These are phyloP conservation scores for Calameuta idolon DNA, from an alignment of 2,888 invertebrate species.

Conservation along the genomic window DNA sequence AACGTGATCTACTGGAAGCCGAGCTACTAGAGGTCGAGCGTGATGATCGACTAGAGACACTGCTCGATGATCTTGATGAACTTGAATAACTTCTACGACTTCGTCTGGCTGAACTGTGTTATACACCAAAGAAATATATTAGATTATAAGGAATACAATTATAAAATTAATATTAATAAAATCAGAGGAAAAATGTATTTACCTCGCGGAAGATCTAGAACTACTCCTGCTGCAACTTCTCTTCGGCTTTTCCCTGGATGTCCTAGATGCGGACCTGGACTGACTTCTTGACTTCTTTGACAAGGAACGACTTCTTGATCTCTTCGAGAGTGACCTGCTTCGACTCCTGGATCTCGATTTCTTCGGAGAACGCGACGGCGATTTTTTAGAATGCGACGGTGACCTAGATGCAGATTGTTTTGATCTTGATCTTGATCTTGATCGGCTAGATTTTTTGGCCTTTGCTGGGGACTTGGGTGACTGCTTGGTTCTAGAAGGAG, in stretches of 20 bases:
- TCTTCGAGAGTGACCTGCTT: slow-evolving; percentile 39
- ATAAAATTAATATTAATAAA: background rate
- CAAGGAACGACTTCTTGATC: slow-evolving; percentile 21
- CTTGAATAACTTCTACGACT: slow-evolving; percentile 62
- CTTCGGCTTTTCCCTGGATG: slow-evolving; percentile 47
- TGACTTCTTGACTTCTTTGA: slow-evolving; percentile 37
- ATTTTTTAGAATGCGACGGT: slow-evolving; percentile 45
- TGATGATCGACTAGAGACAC: slow-evolving; percentile 71
- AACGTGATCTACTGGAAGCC: slow-evolving; percentile 73
- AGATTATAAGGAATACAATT: background rate
- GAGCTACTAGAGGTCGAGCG: slow-evolving; percentile 67
- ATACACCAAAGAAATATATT: background rate
- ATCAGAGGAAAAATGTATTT: background rate
- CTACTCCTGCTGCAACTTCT: slow-evolving; percentile 52
- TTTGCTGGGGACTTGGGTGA: slow-evolving; percentile 32
- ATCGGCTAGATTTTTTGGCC: slow-evolving; percentile 39
- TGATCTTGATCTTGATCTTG: slow-evolving; percentile 52
- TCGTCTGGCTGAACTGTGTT: slow-evolving; percentile 50
- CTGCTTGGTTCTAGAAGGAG: slow-evolving; percentile 35
- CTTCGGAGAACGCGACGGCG: slow-evolving; percentile 46
- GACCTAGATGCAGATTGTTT: slow-evolving; percentile 46
- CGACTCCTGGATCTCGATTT: slow-evolving; percentile 49
- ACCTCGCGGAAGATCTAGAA: slow-evolving; percentile 60
- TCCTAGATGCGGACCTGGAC: slow-evolving; percentile 51
- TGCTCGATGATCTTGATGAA: slow-evolving; percentile 68